Evolutionary conservation across 2,888 invertebrate genomes (phyloP).

Genomic region (Drosophila flavopinicola): DNA sequence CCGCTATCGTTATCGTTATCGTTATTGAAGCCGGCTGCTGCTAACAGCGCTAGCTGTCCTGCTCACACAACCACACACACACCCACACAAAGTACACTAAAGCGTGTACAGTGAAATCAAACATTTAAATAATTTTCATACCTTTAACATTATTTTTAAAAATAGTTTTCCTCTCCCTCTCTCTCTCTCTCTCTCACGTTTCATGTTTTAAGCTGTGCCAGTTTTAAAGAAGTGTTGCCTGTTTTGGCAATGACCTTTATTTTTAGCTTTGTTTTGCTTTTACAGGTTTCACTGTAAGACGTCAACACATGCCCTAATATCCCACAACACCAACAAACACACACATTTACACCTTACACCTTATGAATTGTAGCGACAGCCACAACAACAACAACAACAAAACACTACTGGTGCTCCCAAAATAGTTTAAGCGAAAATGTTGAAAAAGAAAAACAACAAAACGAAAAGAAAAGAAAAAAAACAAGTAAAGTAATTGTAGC

Average conservation of each 20-base stretch:
- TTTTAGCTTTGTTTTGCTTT: neutral
- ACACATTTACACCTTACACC: too few relatives aligned
- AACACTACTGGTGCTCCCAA: conserved; percentile 64
- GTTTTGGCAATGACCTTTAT: too few relatives aligned
- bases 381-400: conserved; percentile 20
- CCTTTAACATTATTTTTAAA: too few relatives aligned
- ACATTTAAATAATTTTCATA: too few relatives aligned
- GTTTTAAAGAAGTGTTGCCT: neutral
- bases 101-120: too few relatives aligned
- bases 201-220: too few relatives aligned
- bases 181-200: too few relatives aligned
- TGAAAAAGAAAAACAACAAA: too few relatives aligned
- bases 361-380: too few relatives aligned
- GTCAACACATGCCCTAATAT: conserved; percentile 22
- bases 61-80: conserved; percentile 18
- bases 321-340: conserved; percentile 7
- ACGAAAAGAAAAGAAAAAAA: too few relatives aligned
- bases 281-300: conserved; percentile 36
- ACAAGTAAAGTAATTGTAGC: conserved; percentile 47
- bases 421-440: too few relatives aligned
- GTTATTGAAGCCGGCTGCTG: conserved; percentile 37
- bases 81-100: conserved; percentile 5
- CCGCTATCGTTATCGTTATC: conserved; percentile 36
- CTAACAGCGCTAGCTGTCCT: conserved; percentile 28
- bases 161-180: too few relatives aligned